A percentile compares a stretch with the other conserved stretches of the same genome.
phyloP scores from a whole-genome alignment of 2,797 vertebrate genomes.

The Hippopotamyrus pictus region DNA sequence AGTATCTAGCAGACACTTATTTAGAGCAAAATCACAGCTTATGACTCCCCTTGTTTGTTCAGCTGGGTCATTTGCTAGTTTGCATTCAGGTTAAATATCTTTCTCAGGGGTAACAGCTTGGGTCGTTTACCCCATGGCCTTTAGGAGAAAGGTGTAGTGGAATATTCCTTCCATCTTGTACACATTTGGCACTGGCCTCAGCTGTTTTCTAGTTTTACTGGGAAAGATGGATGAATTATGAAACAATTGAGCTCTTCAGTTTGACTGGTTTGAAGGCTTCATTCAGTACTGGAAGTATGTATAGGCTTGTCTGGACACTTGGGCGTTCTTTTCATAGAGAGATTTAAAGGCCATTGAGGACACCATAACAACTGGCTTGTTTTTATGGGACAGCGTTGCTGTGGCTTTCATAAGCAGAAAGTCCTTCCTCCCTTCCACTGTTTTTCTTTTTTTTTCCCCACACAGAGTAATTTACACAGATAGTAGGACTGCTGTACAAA shows the following conservation, averaged over 20 bases:
- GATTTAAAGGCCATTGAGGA: conserved; percentile 27
- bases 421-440: neutral
- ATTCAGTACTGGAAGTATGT: conserved; percentile 28
- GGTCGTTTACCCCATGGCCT: neutral
- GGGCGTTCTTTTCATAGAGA: conserved; percentile 32
- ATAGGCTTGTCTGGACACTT: conserved; percentile 4
- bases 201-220: conserved; percentile 12
- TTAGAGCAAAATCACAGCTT: neutral
- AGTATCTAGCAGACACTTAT: neutral
- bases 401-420: conserved; percentile 20
- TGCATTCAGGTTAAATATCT: neutral
- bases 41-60: neutral
- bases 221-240: conserved; percentile 28
- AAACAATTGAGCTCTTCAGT: conserved; percentile 23
- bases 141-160: neutral
- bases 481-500: conserved; percentile 20
- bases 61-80: neutral
- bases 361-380: conserved; percentile 27
- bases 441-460: conserved; percentile 3
- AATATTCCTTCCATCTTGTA: neutral
- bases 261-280: conserved; percentile 21
- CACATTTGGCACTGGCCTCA: neutral
- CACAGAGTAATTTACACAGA: conserved; percentile 28
- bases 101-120: neutral
- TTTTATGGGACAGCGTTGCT: conserved; percentile 24